A percentile compares a stretch with the other conserved stretches of the same genome.
Conservation (phyloP, 2,113 vertebrate genomes). For the Probosciger aterrimus region DNA sequence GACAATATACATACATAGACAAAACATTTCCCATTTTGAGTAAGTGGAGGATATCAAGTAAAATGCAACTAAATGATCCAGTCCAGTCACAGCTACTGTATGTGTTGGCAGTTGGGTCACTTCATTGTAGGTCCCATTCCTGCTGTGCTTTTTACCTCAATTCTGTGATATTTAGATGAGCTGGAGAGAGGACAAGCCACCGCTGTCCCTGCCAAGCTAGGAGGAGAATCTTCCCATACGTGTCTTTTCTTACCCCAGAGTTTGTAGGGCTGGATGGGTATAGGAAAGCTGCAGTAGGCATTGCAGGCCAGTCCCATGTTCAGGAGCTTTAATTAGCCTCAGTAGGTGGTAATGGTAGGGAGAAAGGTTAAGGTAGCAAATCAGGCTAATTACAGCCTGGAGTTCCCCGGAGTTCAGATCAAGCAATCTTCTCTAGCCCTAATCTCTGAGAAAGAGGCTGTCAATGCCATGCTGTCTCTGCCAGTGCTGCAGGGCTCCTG, state of each 20-base stretch:
- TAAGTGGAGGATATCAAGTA: neutral
- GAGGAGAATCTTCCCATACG: neutral
- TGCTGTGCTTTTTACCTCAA: neutral
- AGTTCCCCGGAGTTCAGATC: slow-evolving; percentile 35
- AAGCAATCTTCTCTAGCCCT: neutral
- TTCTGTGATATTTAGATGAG: neutral
- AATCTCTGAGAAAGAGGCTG: neutral
- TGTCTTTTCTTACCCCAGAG: neutral
- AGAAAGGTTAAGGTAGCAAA: slow-evolving; percentile 45
- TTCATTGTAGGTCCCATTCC: neutral
- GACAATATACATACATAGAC: neutral
- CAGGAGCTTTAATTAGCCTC: slow-evolving; percentile 16
- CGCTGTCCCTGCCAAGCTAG: neutral
- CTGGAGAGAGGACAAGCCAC: neutral
- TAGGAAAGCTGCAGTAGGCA: neutral
- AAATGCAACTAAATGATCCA: neutral
- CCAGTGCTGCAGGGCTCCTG: neutral
- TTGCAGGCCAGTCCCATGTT: neutral
- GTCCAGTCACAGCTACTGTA: neutral
- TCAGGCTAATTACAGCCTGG: slow-evolving; percentile 46
- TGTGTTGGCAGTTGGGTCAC: neutral
- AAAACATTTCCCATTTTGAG: neutral
- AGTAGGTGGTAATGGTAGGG: neutral
- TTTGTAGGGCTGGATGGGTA: neutral
- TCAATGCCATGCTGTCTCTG: neutral